Percentiles rank a stretch among this genome's conserved stretches.
Evolutionary conservation across 2,113 vertebrate genomes (phyloP).

Genomic region (Pithys albifrons): DNA sequence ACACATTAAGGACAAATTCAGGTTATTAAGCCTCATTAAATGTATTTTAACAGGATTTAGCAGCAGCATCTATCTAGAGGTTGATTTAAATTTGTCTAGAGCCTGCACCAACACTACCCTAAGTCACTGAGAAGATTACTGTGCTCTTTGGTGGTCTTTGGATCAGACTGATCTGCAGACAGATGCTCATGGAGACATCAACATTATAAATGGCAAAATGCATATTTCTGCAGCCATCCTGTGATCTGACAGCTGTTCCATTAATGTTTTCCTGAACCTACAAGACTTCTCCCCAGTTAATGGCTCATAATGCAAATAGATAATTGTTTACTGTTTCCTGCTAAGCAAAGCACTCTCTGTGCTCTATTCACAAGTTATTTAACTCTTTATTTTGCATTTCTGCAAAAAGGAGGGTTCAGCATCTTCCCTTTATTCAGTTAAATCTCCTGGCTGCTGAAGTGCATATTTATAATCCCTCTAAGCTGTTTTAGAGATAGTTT

Average conservation of each 20-base stretch:
- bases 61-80: background rate
- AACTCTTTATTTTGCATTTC: background rate
- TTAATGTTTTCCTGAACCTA: constrained; percentile 24
- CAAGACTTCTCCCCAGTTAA: background rate
- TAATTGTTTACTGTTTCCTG: constrained; percentile 10
- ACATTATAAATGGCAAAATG: background rate
- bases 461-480: background rate
- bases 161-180: background rate
- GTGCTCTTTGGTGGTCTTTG: background rate
- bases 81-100: constrained; percentile 1
- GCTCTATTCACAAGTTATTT: background rate
- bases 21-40: constrained; percentile 31
- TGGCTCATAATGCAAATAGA: background rate
- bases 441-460: background rate
- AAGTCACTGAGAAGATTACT: background rate
- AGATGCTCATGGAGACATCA: background rate
- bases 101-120: background rate
- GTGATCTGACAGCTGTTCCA: constrained; percentile 40
- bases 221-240: background rate
- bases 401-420: background rate
- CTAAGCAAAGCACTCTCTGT: background rate
- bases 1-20: background rate
- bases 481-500: background rate
- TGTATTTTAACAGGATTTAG: background rate
- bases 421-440: background rate